Conservation (phyloP, 1,140 invertebrate genomes). For the Pseudobourletiella spinata region DNA sequence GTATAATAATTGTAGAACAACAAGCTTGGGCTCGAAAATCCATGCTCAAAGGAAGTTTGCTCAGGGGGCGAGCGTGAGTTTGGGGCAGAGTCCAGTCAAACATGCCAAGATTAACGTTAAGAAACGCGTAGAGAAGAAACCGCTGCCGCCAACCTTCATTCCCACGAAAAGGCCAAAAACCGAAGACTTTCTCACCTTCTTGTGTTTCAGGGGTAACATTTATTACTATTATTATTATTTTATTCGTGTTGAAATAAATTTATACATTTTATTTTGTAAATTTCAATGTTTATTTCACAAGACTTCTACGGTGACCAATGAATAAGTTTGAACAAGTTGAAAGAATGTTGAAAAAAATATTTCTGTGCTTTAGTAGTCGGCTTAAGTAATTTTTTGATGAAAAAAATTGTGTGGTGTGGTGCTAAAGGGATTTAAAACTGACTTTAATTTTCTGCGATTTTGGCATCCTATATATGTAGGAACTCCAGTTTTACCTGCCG, state of each 20-base stretch:
- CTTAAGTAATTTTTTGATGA: neutral
- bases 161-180: slow-evolving; percentile 67
- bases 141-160: slow-evolving; percentile 47
- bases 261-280: neutral
- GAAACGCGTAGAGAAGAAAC: slow-evolving; percentile 40
- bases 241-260: neutral
- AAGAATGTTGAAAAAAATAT: too few species aligned
- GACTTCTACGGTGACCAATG: too few species aligned
- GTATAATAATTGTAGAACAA: neutral
- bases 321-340: too few species aligned
- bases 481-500: slow-evolving; percentile 60
- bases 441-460: slow-evolving; percentile 6
- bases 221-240: slow-evolving; percentile 6
- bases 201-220: slow-evolving; percentile 67
- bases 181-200: slow-evolving; percentile 81
- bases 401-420: neutral
- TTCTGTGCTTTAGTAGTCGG: too few species aligned
- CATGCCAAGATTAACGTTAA: slow-evolving; percentile 46
- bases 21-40: slow-evolving; percentile 42
- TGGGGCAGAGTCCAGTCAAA: slow-evolving; percentile 50
- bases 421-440: neutral
- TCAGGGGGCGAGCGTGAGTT: slow-evolving; percentile 55
- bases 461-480: slow-evolving; percentile 41
- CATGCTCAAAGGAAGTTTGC: slow-evolving; percentile 87
- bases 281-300: too few species aligned